Percentiles rank a stretch among this genome's conserved stretches.
These are phyloP conservation scores for Pseudochirops cupreus DNA, from an alignment of 2,797 vertebrate genomes.

Conservation along the genomic window DNA sequence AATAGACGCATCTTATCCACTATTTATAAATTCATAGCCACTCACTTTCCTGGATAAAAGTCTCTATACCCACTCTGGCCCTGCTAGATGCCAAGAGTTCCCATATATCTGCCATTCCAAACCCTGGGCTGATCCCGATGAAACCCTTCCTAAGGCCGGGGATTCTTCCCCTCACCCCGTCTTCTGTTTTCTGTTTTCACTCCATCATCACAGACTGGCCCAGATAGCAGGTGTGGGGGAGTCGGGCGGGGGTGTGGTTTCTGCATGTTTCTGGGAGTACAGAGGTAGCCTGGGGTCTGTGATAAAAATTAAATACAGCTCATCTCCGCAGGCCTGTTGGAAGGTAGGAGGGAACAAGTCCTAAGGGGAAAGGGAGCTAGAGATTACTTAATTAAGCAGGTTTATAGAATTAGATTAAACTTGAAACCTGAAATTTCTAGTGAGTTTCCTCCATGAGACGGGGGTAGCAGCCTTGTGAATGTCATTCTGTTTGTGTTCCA, in stretches of 20 bases:
- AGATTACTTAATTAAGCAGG: constrained; percentile 85
- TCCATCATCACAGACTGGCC: constrained; percentile 72
- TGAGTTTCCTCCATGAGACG: constrained; percentile 79
- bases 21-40: constrained; percentile 80
- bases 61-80: background rate
- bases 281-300: constrained; percentile 77
- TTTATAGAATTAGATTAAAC: constrained; percentile 83
- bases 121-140: background rate
- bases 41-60: constrained; percentile 57
- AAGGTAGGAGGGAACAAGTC: constrained; percentile 79
- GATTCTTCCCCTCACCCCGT: constrained; percentile 78
- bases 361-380: constrained; percentile 80
- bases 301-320: constrained; percentile 84
- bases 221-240: background rate
- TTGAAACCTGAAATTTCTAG: constrained; percentile 83
- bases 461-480: constrained; percentile 78
- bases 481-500: constrained; percentile 73
- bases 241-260: background rate
- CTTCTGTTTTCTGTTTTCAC: constrained; percentile 72
- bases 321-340: constrained; percentile 78
- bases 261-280: constrained; percentile 61
- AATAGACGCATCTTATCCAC: constrained; percentile 80
- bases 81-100: background rate
- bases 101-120: background rate
- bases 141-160: background rate